Conservation (phyloP, 1,140 invertebrate species). For the Zeugodacus cucurbitae region DNA sequence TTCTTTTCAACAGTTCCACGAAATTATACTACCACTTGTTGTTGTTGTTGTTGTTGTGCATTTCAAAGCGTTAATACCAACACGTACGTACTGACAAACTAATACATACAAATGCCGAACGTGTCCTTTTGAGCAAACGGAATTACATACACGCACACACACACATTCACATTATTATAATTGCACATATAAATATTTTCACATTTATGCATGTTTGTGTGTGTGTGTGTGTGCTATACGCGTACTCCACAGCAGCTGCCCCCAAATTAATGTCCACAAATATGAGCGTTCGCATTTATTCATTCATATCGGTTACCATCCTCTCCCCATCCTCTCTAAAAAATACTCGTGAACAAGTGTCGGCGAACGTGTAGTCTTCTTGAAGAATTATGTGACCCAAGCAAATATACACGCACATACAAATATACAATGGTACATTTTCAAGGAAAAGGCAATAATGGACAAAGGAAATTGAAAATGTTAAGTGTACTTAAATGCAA, state of each 20-base stretch:
- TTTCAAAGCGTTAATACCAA: neutral
- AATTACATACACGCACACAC: neutral
- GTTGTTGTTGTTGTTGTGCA: neutral
- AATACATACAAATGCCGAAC: neutral
- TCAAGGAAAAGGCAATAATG: neutral
- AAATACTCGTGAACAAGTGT: too few relatives aligned
- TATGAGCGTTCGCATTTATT: neutral
- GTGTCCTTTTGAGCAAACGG: neutral
- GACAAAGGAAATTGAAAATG: slow-evolving; percentile 3
- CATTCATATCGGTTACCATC: too few relatives aligned
- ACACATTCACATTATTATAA: neutral
- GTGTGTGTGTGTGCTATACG: neutral
- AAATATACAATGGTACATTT: too few relatives aligned
- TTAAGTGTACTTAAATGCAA: neutral
- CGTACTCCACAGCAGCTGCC: neutral
- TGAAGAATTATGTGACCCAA: too few relatives aligned
- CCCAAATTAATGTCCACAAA: neutral
- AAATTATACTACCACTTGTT: neutral
- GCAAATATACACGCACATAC: too few relatives aligned
- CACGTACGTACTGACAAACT: neutral
- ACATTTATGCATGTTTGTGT: neutral
- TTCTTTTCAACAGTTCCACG: neutral
- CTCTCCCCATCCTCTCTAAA: too few relatives aligned
- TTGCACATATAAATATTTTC: neutral
- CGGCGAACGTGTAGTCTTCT: too few relatives aligned